phyloP scores from a whole-genome alignment of 2,113 vertebrate genomes.

The Ploceus nigricollis region DNA sequence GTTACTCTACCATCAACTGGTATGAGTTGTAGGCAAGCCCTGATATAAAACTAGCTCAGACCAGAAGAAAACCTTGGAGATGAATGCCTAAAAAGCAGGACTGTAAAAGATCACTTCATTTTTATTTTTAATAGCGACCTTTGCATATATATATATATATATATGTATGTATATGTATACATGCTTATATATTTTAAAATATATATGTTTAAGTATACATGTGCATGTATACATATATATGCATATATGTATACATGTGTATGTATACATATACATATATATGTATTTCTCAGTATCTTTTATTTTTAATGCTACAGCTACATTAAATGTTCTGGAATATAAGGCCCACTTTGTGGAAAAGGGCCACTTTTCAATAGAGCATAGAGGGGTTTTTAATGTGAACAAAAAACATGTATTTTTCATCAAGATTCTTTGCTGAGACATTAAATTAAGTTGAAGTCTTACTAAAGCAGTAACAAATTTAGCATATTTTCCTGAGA shows the following conservation, averaged over 20 bases:
- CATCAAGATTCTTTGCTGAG: background rate
- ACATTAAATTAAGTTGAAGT: background rate
- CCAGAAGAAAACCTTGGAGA: background rate
- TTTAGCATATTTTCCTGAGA: background rate
- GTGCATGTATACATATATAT: background rate
- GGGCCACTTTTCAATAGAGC: background rate
- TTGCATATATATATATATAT: background rate
- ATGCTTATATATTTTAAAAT: too few relatives aligned
- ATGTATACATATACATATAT: rapidly evolving
- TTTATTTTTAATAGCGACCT: too few relatives aligned
- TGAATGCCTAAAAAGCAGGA: background rate
- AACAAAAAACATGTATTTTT: background rate
- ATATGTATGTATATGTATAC: background rate
- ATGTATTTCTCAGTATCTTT: background rate
- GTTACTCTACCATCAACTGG: background rate
- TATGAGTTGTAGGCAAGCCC: background rate
- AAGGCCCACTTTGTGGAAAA: background rate
- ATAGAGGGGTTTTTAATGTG: rapidly evolving
- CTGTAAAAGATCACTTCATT: background rate
- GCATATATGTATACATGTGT: rapidly evolving
- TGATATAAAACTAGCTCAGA: background rate
- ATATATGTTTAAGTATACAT: too few relatives aligned
- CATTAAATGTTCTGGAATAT: background rate
- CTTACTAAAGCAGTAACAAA: background rate
- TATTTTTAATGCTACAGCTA: background rate